Evolutionary conservation across 2,113 vertebrate species (phyloP).

Genomic region (Aldabrachelys gigantea): DNA sequence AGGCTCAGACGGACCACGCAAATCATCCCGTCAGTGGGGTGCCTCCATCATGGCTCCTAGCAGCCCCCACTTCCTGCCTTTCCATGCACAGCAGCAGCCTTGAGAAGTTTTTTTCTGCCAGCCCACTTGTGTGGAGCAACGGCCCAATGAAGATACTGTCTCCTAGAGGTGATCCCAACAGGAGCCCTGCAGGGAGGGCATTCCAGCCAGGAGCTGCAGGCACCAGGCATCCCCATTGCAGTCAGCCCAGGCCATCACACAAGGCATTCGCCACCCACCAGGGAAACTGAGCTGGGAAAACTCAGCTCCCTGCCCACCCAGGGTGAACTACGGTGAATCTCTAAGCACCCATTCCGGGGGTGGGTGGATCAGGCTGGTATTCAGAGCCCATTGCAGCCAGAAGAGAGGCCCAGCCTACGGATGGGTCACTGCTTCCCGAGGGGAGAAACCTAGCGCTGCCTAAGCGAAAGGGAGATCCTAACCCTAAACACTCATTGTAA

Average conservation of each 20-base stretch:
- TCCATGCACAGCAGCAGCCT: neutral
- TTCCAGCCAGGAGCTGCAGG: constrained; percentile 38
- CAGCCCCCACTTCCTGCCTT: no score
- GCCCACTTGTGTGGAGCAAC: no score
- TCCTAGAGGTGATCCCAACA: no score
- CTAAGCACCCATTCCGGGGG: neutral
- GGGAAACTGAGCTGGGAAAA: neutral
- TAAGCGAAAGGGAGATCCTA: neutral
- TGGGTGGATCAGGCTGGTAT: neutral
- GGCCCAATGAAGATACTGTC: no score
- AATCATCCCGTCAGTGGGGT: neutral
- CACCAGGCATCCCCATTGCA: constrained; percentile 27
- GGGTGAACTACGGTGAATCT: neutral
- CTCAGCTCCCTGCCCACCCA: neutral
- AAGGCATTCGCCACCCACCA: neutral
- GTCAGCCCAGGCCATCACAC: constrained; percentile 14
- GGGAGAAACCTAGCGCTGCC: neutral
- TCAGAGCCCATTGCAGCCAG: neutral
- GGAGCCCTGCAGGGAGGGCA: no score
- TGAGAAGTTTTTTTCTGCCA: neutral
- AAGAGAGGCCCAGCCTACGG: neutral
- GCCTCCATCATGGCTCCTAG: no score
- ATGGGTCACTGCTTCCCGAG: neutral
- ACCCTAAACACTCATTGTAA: neutral
- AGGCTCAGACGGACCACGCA: neutral